These are phyloP conservation scores for Poeciliopsis infans DNA, from an alignment of 2,797 vertebrate species.

Conservation along the genomic window DNA sequence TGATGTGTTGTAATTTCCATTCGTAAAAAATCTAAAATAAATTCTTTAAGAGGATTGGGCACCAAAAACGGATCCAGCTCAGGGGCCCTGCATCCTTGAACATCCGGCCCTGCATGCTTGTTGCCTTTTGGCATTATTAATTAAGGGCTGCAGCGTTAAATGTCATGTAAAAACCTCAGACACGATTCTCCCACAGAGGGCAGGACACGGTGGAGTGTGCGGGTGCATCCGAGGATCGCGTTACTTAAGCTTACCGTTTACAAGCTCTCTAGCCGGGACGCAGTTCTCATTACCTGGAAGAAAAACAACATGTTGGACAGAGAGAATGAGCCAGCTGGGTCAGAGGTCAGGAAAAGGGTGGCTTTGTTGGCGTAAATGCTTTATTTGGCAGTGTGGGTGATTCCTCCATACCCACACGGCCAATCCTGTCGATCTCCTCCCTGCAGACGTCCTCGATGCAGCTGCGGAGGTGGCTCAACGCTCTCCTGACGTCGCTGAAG, in stretches of 20 bases:
- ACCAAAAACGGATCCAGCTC: too few relatives aligned
- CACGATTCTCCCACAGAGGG: constrained; percentile 11
- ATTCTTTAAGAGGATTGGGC: too few relatives aligned
- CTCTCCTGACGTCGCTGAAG: constrained; percentile 61
- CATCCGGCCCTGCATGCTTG: too few relatives aligned
- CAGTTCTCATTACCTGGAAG: constrained; percentile 67
- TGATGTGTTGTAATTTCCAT: too few relatives aligned
- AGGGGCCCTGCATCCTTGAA: too few relatives aligned
- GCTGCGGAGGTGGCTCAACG: constrained; percentile 66
- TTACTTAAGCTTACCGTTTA: constrained; percentile 68
- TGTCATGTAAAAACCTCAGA: constrained; percentile 42
- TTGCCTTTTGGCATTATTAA: constrained; percentile 26
- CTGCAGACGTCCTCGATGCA: constrained; percentile 71
- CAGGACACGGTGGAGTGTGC: constrained; percentile 1
- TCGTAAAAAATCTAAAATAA: too few relatives aligned
- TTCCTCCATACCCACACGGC: constrained; percentile 44
- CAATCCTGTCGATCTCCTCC: constrained; percentile 74
- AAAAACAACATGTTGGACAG: constrained; percentile 9
- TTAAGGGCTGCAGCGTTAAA: constrained; percentile 39
- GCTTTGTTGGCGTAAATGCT: neutral
- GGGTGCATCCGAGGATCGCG: constrained; percentile 19
- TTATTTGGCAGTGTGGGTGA: neutral
- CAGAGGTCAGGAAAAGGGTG: neutral
- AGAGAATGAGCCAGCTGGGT: neutral
- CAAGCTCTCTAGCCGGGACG: constrained; percentile 46